phyloP scores from a whole-genome alignment of 2,113 vertebrate genomes.

The Mixornis gularis region DNA sequence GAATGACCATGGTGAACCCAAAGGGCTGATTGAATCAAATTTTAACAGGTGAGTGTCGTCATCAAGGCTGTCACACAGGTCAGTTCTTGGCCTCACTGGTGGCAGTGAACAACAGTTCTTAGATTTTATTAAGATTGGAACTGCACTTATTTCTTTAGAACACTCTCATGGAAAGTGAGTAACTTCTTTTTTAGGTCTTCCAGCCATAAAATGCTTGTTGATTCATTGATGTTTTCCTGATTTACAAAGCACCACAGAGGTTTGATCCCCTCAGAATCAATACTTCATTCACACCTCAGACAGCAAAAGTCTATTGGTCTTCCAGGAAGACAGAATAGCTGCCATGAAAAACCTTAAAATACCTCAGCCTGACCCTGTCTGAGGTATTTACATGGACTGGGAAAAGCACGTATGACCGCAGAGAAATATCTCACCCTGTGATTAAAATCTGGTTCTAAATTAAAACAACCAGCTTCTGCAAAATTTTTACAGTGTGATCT shows the following conservation, averaged over 20 bases:
- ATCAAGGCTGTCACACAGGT: background rate
- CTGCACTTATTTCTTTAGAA: background rate
- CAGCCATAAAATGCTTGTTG: background rate
- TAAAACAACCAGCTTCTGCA: background rate
- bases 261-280: slow-evolving; percentile 19
- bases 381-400: background rate
- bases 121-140: background rate
- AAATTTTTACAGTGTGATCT: background rate
- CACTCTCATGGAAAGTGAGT: background rate
- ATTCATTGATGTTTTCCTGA: background rate
- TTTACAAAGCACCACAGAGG: background rate
- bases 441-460: background rate
- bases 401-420: background rate
- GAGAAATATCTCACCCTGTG: background rate
- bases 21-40: background rate
- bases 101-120: background rate
- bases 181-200: background rate
- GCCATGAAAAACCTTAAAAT: background rate
- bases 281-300: background rate
- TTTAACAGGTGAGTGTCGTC: background rate
- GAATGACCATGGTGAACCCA: background rate
- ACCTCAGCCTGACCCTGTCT: background rate
- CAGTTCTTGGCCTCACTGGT: background rate
- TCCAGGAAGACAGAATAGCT: background rate
- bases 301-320: background rate